phyloP scores from a whole-genome alignment of 2,888 invertebrate species.

The Lepidochitona cinerea region DNA sequence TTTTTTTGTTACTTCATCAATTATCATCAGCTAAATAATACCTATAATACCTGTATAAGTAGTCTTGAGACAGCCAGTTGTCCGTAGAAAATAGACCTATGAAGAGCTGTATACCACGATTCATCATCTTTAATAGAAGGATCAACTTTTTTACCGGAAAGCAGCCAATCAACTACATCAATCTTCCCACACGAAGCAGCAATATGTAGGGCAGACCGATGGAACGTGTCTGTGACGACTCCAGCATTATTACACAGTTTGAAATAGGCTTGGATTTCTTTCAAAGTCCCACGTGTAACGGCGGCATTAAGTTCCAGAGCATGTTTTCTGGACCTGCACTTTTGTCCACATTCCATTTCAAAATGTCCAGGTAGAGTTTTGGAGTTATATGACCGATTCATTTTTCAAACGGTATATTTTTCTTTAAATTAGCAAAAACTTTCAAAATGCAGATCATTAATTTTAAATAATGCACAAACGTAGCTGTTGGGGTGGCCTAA shows the following conservation, averaged over 20 bases:
- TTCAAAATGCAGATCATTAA: too few relatives aligned
- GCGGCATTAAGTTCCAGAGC: constrained; percentile 64
- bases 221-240: constrained; percentile 70
- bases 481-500: too few relatives aligned
- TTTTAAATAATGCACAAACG: too few relatives aligned
- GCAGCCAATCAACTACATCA: constrained; percentile 81
- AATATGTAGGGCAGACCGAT: constrained; percentile 85
- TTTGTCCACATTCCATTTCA: constrained; percentile 57
- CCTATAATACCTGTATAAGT: constrained; percentile 80
- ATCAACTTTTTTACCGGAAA: constrained; percentile 77
- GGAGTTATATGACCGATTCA: too few relatives aligned
- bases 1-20: too few relatives aligned
- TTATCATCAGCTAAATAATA: too few relatives aligned
- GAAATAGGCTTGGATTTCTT: constrained; percentile 61
- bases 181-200: constrained; percentile 82
- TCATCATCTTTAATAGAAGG: constrained; percentile 79
- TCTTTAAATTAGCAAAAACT: too few relatives aligned
- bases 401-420: too few relatives aligned
- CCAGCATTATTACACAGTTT: constrained; percentile 59
- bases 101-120: constrained; percentile 86
- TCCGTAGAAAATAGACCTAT: constrained; percentile 86
- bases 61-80: constrained; percentile 82
- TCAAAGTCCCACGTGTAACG: constrained; percentile 58
- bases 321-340: constrained; percentile 69
- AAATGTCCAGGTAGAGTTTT: too few relatives aligned